phyloP scores from a whole-genome alignment of 2,888 invertebrate genomes.

The Thymelicus acteon region DNA sequence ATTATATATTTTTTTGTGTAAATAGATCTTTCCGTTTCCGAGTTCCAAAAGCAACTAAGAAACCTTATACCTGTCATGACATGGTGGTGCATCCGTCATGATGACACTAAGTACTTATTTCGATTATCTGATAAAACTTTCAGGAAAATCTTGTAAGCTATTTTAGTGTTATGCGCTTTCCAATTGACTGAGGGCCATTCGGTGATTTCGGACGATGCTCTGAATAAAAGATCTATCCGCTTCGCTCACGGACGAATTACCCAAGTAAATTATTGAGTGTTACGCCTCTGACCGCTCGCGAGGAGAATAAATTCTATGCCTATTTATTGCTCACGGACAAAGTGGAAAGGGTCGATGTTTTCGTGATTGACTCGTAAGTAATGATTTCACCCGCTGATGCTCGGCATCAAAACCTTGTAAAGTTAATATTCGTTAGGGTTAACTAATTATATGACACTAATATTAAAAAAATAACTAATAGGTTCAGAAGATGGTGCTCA shows the following conservation, averaged over 20 bases:
- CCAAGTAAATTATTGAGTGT: slow-evolving; percentile 76
- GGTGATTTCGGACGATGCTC: slow-evolving; percentile 33
- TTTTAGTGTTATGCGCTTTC: slow-evolving; percentile 11
- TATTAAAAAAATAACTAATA: no score
- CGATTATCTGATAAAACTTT: neutral
- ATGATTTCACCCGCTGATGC: neutral
- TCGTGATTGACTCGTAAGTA: slow-evolving; percentile 20
- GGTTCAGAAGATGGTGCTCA: no score
- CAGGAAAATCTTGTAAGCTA: slow-evolving; percentile 2
- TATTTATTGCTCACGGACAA: slow-evolving; percentile 38
- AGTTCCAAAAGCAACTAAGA: no score
- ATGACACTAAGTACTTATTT: no score
- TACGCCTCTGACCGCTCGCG: slow-evolving; percentile 57
- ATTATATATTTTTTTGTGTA: no score
- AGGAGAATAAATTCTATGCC: slow-evolving; percentile 62
- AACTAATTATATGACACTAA: no score
- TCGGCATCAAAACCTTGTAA: neutral
- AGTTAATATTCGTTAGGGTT: neutral
- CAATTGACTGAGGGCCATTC: slow-evolving; percentile 15
- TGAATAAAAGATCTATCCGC: slow-evolving; percentile 74
- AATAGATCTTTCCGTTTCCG: no score
- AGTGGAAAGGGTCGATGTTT: slow-evolving; percentile 15
- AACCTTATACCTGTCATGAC: no score
- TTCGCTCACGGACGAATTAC: slow-evolving; percentile 66
- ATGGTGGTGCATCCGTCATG: no score